phyloP scores from a whole-genome alignment of 2,113 vertebrate genomes.

The Cyphomyrus plagiostoma region DNA sequence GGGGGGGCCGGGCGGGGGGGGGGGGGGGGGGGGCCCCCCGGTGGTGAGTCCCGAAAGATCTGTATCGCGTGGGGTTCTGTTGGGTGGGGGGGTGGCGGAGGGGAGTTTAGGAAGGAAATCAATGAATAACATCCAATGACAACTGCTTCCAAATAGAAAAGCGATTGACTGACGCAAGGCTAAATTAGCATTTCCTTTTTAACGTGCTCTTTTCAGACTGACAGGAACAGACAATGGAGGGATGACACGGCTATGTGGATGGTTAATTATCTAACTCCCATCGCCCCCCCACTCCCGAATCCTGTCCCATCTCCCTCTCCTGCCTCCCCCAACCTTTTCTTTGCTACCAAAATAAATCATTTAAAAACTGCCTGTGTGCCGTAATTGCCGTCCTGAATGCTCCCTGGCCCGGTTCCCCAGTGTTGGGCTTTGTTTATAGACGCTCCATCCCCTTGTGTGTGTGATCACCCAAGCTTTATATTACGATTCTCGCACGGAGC shows the following conservation, averaged over 20 bases:
- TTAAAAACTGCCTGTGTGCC: slow-evolving; percentile 2
- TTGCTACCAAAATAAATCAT: slow-evolving; percentile 19
- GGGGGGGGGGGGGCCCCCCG: too few species aligned
- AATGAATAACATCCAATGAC: slow-evolving; percentile 27
- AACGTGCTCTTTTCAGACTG: slow-evolving; percentile 41
- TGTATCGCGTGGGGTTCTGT: slow-evolving; percentile 49
- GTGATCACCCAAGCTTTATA: background rate
- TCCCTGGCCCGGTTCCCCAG: background rate
- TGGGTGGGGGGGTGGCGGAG: background rate
- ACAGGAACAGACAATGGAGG: slow-evolving; percentile 49
- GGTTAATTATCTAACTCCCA: slow-evolving; percentile 54
- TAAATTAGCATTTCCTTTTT: slow-evolving; percentile 59
- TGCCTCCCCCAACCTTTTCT: background rate
- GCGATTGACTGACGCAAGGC: slow-evolving; percentile 48
- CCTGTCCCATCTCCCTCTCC: background rate
- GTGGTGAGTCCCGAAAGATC: slow-evolving; percentile 56
- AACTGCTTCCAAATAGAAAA: slow-evolving; percentile 42
- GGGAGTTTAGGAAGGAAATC: slow-evolving; percentile 21
- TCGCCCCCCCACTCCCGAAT: background rate
- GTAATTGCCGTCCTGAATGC: background rate
- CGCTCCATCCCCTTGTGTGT: background rate
- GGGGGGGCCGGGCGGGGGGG: too few species aligned
- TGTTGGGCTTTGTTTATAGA: background rate
- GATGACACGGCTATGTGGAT: slow-evolving; percentile 57
- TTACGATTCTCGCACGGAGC: background rate